phyloP scores from a whole-genome alignment of 2,797 vertebrate species.

The Okamejei kenojei region DNA sequence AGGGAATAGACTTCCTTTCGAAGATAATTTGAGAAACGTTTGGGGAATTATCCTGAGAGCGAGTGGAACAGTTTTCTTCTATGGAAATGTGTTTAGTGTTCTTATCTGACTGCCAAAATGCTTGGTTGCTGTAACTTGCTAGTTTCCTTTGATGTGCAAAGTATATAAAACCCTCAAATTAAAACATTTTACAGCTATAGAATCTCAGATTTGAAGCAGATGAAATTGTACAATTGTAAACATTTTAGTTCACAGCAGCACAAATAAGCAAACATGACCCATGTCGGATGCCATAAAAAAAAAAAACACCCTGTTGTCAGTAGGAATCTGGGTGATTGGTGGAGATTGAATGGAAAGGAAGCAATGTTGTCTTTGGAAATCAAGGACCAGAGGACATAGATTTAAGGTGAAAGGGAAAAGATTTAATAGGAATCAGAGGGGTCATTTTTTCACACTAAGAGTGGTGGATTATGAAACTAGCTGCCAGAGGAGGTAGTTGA shows the following conservation, averaged over 20 bases:
- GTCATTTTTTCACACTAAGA: too few relatives aligned
- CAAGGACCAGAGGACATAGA: too few relatives aligned
- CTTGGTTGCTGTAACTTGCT: neutral
- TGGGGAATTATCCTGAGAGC: neutral
- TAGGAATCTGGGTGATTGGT: neutral
- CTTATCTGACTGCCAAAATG: neutral
- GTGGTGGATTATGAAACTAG: too few relatives aligned
- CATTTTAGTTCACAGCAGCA: neutral
- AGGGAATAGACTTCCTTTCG: neutral
- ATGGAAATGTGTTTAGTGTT: neutral
- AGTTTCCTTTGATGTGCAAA: conserved; percentile 7
- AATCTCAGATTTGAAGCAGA: neutral
- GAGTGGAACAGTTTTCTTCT: neutral
- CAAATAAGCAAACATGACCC: neutral
- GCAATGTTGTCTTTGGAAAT: neutral
- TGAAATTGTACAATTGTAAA: neutral
- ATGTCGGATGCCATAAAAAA: neutral
- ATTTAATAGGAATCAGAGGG: too few relatives aligned
- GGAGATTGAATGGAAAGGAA: neutral
- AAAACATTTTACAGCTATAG: neutral
- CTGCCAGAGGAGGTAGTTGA: too few relatives aligned
- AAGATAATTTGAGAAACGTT: neutral
- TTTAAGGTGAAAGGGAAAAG: too few relatives aligned
- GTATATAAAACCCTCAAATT: neutral
- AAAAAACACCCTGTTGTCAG: neutral